Evolutionary conservation across 2,888 invertebrate species (phyloP).

Genomic region (Orchesella flavescens): DNA sequence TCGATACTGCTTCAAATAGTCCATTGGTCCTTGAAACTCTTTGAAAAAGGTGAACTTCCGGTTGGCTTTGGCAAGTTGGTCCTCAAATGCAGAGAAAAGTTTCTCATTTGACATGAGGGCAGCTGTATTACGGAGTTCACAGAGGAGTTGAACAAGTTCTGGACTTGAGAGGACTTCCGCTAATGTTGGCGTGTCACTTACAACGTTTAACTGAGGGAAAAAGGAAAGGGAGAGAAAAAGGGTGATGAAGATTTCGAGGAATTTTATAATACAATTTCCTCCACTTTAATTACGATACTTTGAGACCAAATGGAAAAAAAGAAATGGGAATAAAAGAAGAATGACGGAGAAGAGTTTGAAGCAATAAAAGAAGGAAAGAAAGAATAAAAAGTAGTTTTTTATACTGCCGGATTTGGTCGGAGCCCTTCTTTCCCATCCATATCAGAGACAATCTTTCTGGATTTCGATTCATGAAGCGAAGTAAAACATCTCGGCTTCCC

Average conservation of each 20-base stretch:
- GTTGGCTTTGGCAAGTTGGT: slow-evolving; percentile 43
- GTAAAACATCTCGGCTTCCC: slow-evolving; percentile 59
- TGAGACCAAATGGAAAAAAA: background rate
- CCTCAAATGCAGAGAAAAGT: slow-evolving; percentile 57
- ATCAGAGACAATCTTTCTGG: slow-evolving; percentile 62
- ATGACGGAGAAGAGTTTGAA: background rate
- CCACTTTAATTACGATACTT: slow-evolving; percentile 8
- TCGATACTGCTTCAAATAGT: slow-evolving; percentile 63
- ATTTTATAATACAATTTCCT: background rate
- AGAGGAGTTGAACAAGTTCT: slow-evolving; percentile 62
- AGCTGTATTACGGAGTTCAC: slow-evolving; percentile 65
- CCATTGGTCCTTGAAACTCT: slow-evolving; percentile 59
- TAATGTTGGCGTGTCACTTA: slow-evolving; percentile 66
- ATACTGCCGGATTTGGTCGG: slow-evolving; percentile 53
- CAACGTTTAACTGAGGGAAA: slow-evolving; percentile 57
- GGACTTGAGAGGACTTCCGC: slow-evolving; percentile 62
- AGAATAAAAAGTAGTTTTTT: slow-evolving; percentile 14
- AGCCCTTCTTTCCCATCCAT: slow-evolving; percentile 64
- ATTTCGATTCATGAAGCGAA: slow-evolving; percentile 65
- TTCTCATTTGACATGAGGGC: slow-evolving; percentile 59
- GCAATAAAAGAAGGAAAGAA: slow-evolving; percentile 4
- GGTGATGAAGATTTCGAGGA: background rate
- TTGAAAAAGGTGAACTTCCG: slow-evolving; percentile 27
- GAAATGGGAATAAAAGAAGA: background rate
- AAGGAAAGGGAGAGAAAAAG: background rate